Percentiles rank a stretch among this genome's conserved stretches.
These are phyloP conservation scores for Poeciliopsis infans DNA, from an alignment of 2,797 vertebrate genomes.

Conservation along the genomic window DNA sequence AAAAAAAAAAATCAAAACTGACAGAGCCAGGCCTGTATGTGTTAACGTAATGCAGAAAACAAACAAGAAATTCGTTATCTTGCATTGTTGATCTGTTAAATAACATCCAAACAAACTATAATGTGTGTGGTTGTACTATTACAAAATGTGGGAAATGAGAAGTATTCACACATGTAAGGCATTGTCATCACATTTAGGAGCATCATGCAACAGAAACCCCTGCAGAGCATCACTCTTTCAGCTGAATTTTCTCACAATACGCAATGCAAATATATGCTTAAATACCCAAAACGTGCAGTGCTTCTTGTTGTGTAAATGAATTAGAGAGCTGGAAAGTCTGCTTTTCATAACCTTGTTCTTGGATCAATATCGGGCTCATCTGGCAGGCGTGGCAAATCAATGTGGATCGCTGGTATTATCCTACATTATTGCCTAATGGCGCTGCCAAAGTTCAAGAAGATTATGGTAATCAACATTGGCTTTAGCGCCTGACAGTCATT, in stretches of 20 bases:
- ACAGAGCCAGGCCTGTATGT: background rate
- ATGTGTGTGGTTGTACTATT: background rate
- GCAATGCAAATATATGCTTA: constrained; percentile 13
- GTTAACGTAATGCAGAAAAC: background rate
- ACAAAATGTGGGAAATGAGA: background rate
- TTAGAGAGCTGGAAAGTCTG: constrained; percentile 46
- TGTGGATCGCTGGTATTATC: constrained; percentile 60
- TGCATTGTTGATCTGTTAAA: background rate
- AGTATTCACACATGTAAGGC: background rate
- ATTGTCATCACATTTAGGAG: background rate
- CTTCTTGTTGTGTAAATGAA: constrained; percentile 44
- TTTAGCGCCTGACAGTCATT: constrained; percentile 56
- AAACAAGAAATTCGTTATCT: background rate
- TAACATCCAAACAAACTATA: background rate
- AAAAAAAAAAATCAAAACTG: background rate
- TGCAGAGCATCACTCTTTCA: background rate
- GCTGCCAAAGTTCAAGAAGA: constrained; percentile 69
- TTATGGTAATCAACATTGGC: constrained; percentile 70
- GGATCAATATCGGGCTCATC: constrained; percentile 65
- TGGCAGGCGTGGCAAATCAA: constrained; percentile 66
- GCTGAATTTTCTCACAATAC: constrained; percentile 15
- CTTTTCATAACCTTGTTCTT: constrained; percentile 64
- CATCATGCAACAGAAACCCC: background rate
- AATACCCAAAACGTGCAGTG: constrained; percentile 22
- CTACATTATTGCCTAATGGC: constrained; percentile 63